Evolutionary conservation across 2,888 invertebrate species (phyloP).

Genomic region (Schrankia costaestrigalis): DNA sequence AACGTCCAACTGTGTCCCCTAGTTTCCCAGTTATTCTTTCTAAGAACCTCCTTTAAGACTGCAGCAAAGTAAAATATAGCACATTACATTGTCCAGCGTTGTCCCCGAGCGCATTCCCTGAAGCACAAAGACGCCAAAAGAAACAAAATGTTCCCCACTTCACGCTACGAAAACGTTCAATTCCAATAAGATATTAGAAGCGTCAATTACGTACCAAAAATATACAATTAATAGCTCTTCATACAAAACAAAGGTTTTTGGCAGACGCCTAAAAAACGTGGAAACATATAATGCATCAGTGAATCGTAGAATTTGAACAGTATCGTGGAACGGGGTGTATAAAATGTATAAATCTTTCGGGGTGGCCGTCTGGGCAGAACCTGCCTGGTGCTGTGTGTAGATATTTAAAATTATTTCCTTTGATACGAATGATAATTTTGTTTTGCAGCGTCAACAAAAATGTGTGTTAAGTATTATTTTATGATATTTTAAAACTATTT

Average conservation of each 20-base stretch:
- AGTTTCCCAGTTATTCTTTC: neutral
- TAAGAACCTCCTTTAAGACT: slow-evolving; percentile 1
- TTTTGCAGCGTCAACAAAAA: slow-evolving; percentile 64
- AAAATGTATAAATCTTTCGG: slow-evolving; percentile 69
- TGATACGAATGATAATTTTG: slow-evolving; percentile 79
- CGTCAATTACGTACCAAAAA: slow-evolving; percentile 38
- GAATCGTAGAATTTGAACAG: slow-evolving; percentile 64
- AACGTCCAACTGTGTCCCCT: slow-evolving; percentile 11
- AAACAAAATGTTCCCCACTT: slow-evolving; percentile 15
- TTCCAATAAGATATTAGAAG: slow-evolving; percentile 30
- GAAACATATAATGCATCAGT: slow-evolving; percentile 68
- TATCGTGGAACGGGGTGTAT: slow-evolving; percentile 51
- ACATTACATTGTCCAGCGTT: slow-evolving; percentile 10
- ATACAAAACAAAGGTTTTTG: slow-evolving; percentile 60
- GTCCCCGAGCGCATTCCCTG: slow-evolving; percentile 12
- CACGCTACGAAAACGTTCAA: slow-evolving; percentile 22
- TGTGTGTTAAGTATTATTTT: slow-evolving; percentile 2
- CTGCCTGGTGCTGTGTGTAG: slow-evolving; percentile 66
- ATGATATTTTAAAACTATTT: neutral
- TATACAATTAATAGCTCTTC: slow-evolving; percentile 53
- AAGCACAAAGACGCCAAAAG: slow-evolving; percentile 6
- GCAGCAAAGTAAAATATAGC: slow-evolving; percentile 1
- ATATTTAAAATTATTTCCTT: slow-evolving; percentile 80
- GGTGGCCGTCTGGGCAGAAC: slow-evolving; percentile 63
- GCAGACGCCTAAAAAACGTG: slow-evolving; percentile 64